Conservation (phyloP, 2,888 invertebrate genomes). For the Villa cingulata region DNA sequence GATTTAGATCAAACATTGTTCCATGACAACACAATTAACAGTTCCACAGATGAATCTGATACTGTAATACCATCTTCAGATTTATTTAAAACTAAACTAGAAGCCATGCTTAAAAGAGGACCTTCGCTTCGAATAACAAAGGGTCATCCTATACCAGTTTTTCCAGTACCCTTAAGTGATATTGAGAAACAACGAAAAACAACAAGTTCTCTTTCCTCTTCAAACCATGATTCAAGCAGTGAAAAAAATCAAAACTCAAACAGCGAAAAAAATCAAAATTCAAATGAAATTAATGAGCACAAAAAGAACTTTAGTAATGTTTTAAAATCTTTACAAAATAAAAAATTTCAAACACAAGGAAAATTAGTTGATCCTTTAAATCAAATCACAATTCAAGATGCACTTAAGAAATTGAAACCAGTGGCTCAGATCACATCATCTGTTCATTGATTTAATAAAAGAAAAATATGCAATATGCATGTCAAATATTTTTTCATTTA, state of each 20-base stretch:
- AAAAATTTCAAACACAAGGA: neutral
- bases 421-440: neutral
- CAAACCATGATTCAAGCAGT: neutral
- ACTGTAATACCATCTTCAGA: slow-evolving; percentile 6
- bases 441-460: no score
- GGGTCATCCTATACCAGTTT: neutral
- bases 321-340: neutral
- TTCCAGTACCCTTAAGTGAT: neutral
- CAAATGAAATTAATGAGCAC: neutral
- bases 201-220: neutral
- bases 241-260: neutral
- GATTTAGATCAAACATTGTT: slow-evolving; percentile 20
- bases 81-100: slow-evolving; percentile 28
- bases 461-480: no score
- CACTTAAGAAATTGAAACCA: slow-evolving; percentile 5
- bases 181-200: neutral
- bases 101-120: slow-evolving; percentile 27
- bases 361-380: neutral
- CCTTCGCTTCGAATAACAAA: slow-evolving; percentile 22
- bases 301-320: neutral
- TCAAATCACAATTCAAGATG: slow-evolving; percentile 10
- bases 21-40: slow-evolving; percentile 13
- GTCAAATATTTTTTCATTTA: no score
- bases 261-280: no score
- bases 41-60: neutral